phyloP scores from a whole-genome alignment of 2,113 vertebrate species.

The Redunca redunca region DNA sequence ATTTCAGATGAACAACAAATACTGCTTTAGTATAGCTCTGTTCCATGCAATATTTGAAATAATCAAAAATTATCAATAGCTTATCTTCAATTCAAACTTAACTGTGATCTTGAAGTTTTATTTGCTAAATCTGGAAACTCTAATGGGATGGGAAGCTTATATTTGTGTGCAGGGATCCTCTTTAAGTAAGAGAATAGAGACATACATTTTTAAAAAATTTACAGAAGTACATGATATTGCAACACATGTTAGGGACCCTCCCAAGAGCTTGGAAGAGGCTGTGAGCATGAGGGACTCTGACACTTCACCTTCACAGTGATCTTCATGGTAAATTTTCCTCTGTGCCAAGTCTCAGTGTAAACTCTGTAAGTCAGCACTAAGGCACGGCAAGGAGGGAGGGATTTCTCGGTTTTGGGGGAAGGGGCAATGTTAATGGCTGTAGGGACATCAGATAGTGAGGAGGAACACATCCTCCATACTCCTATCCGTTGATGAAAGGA shows the following conservation, averaged over 20 bases:
- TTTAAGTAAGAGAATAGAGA: not conserved
- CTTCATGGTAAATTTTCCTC: not conserved
- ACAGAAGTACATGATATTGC: not conserved
- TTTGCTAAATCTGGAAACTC: not conserved
- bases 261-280: not conserved
- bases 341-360: not conserved
- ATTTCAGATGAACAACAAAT: not conserved
- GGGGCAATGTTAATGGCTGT: not conserved
- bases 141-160: not conserved
- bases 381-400: not conserved
- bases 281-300: not conserved
- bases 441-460: not conserved
- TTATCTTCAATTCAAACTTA: constrained; percentile 24
- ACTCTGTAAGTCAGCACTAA: not conserved
- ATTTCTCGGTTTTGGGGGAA: not conserved
- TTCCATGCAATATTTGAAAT: not conserved
- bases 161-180: not conserved
- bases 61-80: not conserved
- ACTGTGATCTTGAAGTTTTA: not conserved
- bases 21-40: not conserved
- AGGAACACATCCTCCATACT: not conserved
- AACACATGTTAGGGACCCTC: not conserved
- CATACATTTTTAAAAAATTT: not conserved
- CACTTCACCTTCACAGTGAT: not conserved
- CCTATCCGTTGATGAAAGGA: not conserved